Base-by-base conservation (phyloP, 2,797 vertebrate species). In the Rousettus madagascariensis region DNA sequence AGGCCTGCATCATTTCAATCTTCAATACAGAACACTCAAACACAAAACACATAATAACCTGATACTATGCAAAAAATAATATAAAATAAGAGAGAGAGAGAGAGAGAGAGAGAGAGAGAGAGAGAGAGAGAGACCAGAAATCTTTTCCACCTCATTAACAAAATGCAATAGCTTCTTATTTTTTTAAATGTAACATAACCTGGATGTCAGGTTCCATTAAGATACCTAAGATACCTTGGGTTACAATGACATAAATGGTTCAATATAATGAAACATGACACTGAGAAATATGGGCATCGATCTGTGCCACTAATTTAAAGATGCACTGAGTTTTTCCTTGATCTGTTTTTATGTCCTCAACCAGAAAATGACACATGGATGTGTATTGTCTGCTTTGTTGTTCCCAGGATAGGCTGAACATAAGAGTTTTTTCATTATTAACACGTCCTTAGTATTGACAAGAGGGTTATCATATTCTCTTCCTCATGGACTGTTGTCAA, bases 231-330 rank as follows among this genome's bases (percentile, higher is more conserved):
- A 96, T 97, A 95, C 41, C 84, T 90, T 80, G 24, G 86, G 96
- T 98, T 97, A 97, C 30, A 90, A 95, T 96, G 95, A 95, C 94
- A 98, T 97, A 95, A 72, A 97, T 71, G 92, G 75, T 93, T 94
- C 97, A 96, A 95, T 85, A 96, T 98, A 98, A 98, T 97, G 96
- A 97, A 98, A 98, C 97, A 96, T 97, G 98, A 98, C 97, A 98
- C 83, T 96, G 95, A 97, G 97, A 98, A 98, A 97, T 93, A 95
- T 65, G 95, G 95, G 91, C 97, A 98, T 97, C 96, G 98, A 98
- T 98, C 98, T 97, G 96, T 98, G 95, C 93, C 66, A 96, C 96
- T 98, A 98, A 98, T 98, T 98, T 98, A 97, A 98, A 90, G 97
- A 98, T 1, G 72, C 88, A 69, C 87, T 79, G 79, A 38, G 96